Conservation (phyloP, 2,797 vertebrate genomes). For the Sebastes melanostomus region DNA sequence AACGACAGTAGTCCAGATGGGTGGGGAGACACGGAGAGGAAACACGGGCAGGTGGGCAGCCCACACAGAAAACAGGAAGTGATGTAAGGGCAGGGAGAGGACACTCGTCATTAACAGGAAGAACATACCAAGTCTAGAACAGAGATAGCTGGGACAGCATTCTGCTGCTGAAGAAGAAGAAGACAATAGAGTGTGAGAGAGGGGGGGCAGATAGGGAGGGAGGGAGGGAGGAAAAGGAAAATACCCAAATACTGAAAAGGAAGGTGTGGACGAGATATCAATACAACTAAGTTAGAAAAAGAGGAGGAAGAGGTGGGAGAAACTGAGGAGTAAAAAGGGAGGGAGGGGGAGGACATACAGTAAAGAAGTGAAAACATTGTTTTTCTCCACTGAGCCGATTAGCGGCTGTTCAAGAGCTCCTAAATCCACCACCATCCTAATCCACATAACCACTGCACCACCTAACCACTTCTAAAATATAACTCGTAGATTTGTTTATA, state of each 20-base stretch:
- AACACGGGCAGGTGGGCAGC: conserved; percentile 73
- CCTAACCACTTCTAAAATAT: neutral
- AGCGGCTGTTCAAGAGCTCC: neutral
- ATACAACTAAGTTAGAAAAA: conserved; percentile 17
- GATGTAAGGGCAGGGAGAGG: conserved; percentile 75
- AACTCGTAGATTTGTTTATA: neutral
- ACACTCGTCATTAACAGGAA: conserved; percentile 81
- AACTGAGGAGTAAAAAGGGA: conserved; percentile 28
- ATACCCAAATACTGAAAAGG: conserved; percentile 48
- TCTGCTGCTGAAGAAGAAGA: conserved; percentile 92
- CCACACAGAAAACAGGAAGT: conserved; percentile 78
- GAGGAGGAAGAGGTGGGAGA: neutral
- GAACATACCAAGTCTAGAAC: conserved; percentile 99
- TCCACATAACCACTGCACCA: neutral
- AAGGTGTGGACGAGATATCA: conserved; percentile 51
- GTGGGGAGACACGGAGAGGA: conserved; percentile 59
- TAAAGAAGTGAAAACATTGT: conserved; percentile 73
- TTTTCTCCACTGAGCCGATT: neutral
- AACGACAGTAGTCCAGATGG: conserved; percentile 62
- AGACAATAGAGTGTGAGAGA: conserved; percentile 67
- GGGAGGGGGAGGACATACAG: conserved; percentile 48
- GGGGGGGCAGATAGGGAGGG: conserved; percentile 54
- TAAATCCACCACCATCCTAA: conserved; percentile 7
- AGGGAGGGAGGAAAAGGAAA: conserved; percentile 41
- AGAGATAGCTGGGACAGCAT: conserved; percentile 99